These are phyloP conservation scores for Tinamus major DNA, from an alignment of 2,797 vertebrate genomes.

Conservation along the genomic window DNA sequence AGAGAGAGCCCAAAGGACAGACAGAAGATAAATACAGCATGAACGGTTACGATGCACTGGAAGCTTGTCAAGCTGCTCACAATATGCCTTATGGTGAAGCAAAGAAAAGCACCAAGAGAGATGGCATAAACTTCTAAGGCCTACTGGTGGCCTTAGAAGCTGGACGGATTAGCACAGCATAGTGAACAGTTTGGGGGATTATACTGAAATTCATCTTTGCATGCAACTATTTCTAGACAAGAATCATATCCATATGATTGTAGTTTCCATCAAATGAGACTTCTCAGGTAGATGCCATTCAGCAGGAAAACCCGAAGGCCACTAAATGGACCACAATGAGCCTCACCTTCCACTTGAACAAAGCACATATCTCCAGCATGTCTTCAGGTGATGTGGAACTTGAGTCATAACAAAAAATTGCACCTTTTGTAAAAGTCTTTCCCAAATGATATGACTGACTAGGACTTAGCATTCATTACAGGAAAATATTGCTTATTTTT, in stretches of 20 bases:
- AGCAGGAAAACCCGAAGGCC: background rate
- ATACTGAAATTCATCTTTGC: background rate
- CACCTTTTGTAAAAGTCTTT: background rate
- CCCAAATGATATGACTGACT: background rate
- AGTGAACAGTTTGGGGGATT: conserved; percentile 25
- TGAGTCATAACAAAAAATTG: background rate
- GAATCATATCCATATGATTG: background rate
- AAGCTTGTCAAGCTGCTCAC: background rate
- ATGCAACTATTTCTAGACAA: background rate
- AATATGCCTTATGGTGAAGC: accelerated
- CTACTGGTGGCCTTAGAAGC: background rate
- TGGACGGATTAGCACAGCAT: conserved; percentile 20
- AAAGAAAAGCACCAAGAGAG: conserved; percentile 19
- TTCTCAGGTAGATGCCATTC: background rate
- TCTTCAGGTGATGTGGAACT: background rate
- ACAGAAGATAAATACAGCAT: background rate
- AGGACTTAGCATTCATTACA: background rate
- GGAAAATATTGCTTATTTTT: background rate
- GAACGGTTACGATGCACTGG: background rate
- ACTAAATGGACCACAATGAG: background rate
- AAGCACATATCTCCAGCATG: background rate
- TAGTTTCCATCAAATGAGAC: background rate
- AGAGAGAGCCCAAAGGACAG: background rate
- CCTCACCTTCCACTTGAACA: background rate
- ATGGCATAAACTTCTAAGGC: conserved; percentile 56